These are phyloP conservation scores for Lucifuga dentata DNA, from an alignment of 2,113 vertebrate species.

Conservation along the genomic window DNA sequence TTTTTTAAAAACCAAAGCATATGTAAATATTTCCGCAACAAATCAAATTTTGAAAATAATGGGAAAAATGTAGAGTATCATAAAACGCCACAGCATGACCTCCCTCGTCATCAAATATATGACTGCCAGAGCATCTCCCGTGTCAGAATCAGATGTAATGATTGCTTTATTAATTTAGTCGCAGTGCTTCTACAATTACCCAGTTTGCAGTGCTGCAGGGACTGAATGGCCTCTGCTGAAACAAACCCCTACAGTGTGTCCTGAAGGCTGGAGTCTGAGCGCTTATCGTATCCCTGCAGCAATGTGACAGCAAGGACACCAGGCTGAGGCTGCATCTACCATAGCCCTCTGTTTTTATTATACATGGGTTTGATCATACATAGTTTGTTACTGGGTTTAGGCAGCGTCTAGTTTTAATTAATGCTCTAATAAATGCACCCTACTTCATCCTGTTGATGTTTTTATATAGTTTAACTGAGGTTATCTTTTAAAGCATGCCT, in stretches of 20 bases:
- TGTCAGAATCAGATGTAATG: constrained; percentile 7
- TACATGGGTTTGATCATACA: too few species aligned
- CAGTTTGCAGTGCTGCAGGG: constrained; percentile 23
- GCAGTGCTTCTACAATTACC: constrained; percentile 35
- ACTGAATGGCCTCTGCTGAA: neutral
- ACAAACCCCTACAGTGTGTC: constrained; percentile 27
- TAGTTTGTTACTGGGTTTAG: too few species aligned
- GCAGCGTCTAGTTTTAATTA: too few species aligned
- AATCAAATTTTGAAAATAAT: constrained; percentile 10
- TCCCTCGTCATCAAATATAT: neutral
- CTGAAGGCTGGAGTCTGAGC: constrained; percentile 36
- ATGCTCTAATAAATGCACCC: too few species aligned
- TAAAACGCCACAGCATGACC: neutral
- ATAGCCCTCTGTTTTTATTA: too few species aligned
- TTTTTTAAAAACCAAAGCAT: neutral
- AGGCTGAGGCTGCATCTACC: constrained; percentile 29
- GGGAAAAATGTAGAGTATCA: neutral
- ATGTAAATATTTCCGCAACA: constrained; percentile 5
- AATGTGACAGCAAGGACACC: constrained; percentile 69
- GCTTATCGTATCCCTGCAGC: constrained; percentile 74
- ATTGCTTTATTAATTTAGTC: constrained; percentile 47
- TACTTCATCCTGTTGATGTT: too few species aligned
- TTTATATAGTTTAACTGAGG: too few species aligned
- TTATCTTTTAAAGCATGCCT: too few species aligned
- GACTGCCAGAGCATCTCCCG: neutral